Evolutionary conservation across 2,797 vertebrate species (phyloP), one percentile per base, ranked within the genome.

Genomic region (Micrastur ruficollis): DNA sequence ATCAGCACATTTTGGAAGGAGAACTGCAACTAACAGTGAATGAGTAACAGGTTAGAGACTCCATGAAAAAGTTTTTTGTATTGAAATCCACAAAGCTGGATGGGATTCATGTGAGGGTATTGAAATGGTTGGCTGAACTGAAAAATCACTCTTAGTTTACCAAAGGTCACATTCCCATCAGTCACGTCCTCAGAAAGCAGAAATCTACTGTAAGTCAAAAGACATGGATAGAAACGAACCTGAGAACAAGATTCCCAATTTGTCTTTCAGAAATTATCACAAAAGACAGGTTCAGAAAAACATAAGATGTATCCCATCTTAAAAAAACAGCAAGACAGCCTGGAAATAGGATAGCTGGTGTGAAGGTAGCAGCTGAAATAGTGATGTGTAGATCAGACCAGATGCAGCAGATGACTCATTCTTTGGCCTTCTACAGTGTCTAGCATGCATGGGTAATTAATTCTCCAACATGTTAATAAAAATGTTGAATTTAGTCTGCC

Each of bases 291-390:
- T 40, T 86, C 47, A 63, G 65, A 32, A 47, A 14, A 27, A 29
- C 13, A n/a, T 1, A 1, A 76, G 34, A 8, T 5, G 2, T 4
- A 74, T 26, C n/a, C 49, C 9, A 6, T 50, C 62, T n/a, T 22
- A 27, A 67, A 44, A 5, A 87, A 73, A 50, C 18, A 55, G 52
- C 23, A n/a, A 23, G 29, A 27, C 14, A 86, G 62, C 16, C 44
- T 63, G 66, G 36, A 46, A 84, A 29, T 9, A 53, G 40, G 27
- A 20, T 6, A 14, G 53, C 66, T 91, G 44, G 6, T 58, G 12
- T 0, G 1, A 90, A 80, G 63, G 59, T 7, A 73, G 58, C 50
- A 80, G 67, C 61, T 23, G 5, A 62, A 92, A 55, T 1, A 53
- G n/a, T 9, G 40, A 40, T 63, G 61, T 58, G 27, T n/a, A 75